Base-by-base conservation (phyloP, 2,797 vertebrate species). In the Labeo calbasu region DNA sequence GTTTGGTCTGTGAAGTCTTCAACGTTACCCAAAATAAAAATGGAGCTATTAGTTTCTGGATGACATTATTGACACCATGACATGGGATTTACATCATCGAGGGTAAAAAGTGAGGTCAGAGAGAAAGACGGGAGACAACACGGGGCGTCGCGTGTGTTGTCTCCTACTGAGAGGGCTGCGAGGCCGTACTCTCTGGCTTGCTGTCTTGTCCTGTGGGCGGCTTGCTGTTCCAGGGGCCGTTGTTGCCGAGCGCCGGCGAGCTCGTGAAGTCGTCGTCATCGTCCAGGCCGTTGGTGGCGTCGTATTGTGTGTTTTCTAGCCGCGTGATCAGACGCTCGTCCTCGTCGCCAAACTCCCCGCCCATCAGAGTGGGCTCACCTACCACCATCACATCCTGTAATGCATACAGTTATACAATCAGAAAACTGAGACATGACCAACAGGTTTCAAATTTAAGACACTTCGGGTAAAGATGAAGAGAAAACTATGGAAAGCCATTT, bases 301-400 rank as follows among this genome's bases (percentile, higher is more conserved):
- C 98, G 79, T 99, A 99, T 91, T 99, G 98, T 83, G 97, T 99
- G 92, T 99, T 99, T 96, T 99, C 98, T 95, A 99, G 95, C 90
- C 98, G 97, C 84, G 98, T 99, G 96, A 99, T 99, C 93, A 99
- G 97, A 88, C 98, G 97, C 95, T 99, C 98, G 8, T 99, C 98
- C 95, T 99, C 98, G 86, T 99, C 98, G 84, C 98, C 98, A 79
- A 99, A 99, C 93, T 99, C 97, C 85, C 98, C 98, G 73, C 98
- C 98, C 98, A 99, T 99, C 92, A 99, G 94, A 89, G 98, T 99
- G 88, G 98, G 98, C 93, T 99, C 98, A 87, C 98, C 98, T 86
- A 99, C 98, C 89, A 99, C 98, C 98, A 99, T 99, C 94, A 99
- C 98, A 90, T 99, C 98, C 98, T 99, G 95, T 92, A 81, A 83